These are phyloP conservation scores for Epistrophe grossulariae DNA, from an alignment of 2,888 invertebrate species.

Conservation along the genomic window DNA sequence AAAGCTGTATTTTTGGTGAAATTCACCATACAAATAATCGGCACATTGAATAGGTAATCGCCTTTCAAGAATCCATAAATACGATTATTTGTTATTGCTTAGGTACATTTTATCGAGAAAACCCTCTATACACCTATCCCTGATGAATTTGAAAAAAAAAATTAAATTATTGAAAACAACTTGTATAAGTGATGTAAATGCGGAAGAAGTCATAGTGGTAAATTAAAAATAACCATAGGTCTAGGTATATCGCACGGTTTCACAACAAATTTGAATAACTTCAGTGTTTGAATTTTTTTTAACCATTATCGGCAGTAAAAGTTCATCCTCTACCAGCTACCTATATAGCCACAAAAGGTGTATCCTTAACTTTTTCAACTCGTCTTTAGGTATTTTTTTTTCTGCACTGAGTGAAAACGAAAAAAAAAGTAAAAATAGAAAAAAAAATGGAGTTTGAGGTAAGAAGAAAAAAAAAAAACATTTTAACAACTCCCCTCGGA, in stretches of 20 bases:
- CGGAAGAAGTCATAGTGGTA: slow-evolving; percentile 22
- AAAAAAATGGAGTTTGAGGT: slow-evolving; percentile 7
- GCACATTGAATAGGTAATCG: too few relatives aligned
- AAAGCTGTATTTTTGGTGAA: too few relatives aligned
- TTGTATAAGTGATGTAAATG: background rate
- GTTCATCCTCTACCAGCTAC: too few relatives aligned
- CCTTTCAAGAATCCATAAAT: background rate
- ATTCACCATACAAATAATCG: too few relatives aligned
- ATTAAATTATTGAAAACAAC: slow-evolving; percentile 32
- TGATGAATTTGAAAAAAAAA: slow-evolving; percentile 11
- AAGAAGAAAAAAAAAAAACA: background rate
- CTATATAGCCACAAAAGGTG: background rate
- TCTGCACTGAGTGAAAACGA: background rate
- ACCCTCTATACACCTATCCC: background rate
- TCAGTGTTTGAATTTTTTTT: background rate
- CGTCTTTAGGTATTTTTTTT: background rate
- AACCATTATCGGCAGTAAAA: slow-evolving; percentile 29
- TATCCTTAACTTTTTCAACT: background rate
- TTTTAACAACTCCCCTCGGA: slow-evolving; percentile 69
- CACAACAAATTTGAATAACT: slow-evolving; percentile 31
- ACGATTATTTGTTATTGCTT: background rate
- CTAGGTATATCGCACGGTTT: background rate
- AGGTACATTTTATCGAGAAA: background rate
- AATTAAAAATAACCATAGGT: slow-evolving; percentile 56
- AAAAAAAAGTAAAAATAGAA: background rate